These are phyloP conservation scores for Eremophila alpestris DNA, from an alignment of 2,797 vertebrate genomes.

Conservation along the genomic window DNA sequence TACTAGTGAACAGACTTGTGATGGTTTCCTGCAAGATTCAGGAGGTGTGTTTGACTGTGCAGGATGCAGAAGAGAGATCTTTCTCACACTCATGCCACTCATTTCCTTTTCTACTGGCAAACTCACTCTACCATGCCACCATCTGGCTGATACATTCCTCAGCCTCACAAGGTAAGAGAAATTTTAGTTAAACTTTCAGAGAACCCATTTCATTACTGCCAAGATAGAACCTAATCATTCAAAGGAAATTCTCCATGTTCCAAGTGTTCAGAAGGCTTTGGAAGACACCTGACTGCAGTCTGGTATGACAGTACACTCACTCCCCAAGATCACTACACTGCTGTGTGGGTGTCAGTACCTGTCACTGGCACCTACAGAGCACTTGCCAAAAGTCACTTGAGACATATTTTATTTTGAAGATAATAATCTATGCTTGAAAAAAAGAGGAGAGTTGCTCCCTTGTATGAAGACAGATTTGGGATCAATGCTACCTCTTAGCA, in stretches of 20 bases:
- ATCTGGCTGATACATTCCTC: neutral
- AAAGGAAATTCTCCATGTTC: neutral
- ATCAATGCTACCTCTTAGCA: neutral
- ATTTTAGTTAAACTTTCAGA: neutral
- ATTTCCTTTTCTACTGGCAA: neutral
- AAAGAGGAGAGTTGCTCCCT: neutral
- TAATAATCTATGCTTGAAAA: neutral
- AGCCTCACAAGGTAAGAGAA: neutral
- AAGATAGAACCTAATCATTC: neutral
- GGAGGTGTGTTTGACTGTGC: neutral
- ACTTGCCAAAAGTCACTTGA: neutral
- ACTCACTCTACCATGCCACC: neutral
- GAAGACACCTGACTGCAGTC: neutral
- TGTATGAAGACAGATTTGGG: neutral
- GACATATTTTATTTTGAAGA: neutral
- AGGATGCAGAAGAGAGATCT: neutral
- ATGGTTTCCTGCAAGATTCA: neutral
- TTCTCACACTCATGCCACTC: neutral
- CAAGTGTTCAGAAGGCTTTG: neutral
- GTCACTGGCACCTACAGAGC: neutral
- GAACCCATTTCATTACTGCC: neutral
- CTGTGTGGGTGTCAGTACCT: neutral
- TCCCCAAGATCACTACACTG: neutral
- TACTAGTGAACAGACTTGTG: neutral
- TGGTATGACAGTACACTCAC: neutral